Percentiles rank a stretch among this genome's conserved stretches.
phyloP scores from a whole-genome alignment of 2,888 invertebrate genomes.

The Andrena marginata region DNA sequence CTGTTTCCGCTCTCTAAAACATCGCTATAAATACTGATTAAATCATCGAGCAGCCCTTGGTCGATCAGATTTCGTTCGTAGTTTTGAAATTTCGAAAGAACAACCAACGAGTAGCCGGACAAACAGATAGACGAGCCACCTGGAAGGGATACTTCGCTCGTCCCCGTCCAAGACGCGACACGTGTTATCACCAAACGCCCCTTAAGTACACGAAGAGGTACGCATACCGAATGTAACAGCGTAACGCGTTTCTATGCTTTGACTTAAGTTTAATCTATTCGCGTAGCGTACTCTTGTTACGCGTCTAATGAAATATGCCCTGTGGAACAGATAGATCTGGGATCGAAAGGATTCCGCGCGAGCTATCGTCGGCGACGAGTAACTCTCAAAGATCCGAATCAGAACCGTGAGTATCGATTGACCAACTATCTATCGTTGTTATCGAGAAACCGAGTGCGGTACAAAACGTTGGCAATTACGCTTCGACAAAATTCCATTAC shows the following conservation, averaged over 20 bases:
- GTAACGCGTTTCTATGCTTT: slow-evolving; percentile 41
- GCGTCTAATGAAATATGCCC: slow-evolving; percentile 78
- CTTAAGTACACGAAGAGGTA: slow-evolving; percentile 65
- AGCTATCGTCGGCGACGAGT: slow-evolving; percentile 12
- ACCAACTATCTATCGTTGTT: neutral
- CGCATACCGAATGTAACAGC: slow-evolving; percentile 46
- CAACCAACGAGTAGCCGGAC: neutral
- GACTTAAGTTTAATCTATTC: slow-evolving; percentile 52
- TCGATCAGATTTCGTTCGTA: too few relatives aligned
- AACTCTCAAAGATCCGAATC: neutral
- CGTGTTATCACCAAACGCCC: slow-evolving; percentile 16
- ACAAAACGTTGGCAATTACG: neutral
- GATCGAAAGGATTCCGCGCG: slow-evolving; percentile 28
- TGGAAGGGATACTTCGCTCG: neutral
- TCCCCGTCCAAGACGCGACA: neutral
- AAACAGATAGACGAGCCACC: neutral
- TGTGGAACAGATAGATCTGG: slow-evolving; percentile 74
- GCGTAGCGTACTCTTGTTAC: slow-evolving; percentile 73
- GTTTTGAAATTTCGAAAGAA: neutral
- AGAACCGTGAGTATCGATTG: neutral
- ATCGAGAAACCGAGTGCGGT: neutral
- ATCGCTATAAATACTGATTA: neutral
- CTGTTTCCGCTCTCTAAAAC: slow-evolving; percentile 2
- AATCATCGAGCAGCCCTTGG: neutral
- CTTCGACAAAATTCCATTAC: neutral